Evolutionary conservation across 2,797 vertebrate genomes (phyloP), one percentile per base, ranked within the genome.

Genomic region (Liparis tanakae): DNA sequence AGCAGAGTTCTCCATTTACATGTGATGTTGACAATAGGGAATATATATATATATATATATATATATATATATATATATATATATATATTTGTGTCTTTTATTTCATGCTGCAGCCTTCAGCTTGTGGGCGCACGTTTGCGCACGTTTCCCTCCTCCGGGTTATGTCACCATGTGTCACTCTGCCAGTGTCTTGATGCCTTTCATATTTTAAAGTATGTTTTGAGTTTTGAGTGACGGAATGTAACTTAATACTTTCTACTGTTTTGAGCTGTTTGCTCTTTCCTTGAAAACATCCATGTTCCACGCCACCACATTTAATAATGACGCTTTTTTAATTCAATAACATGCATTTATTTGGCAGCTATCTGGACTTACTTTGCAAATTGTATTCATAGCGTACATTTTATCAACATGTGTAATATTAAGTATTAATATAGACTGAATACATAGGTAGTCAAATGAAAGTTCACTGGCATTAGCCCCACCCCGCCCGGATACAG

Each of bases 21-120:
- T 67, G 70, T 65, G 67, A 70, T 30, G 50, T 25, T 25, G 34
- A 43, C 67, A 68, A 25, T 41, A 43, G 30, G 58, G 67, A 69
- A 76, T 78, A 68, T 65, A 61, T 30, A 30, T 30, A 30, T 30
- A 30, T 30, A 30, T 30, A 30, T 2, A 30, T 30, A 30, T 2
- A 30, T 30, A 30, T 30, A 30, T 2, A 37, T 18, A 46, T 50
- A 10, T 48, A n/a, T n/a, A n/a, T 2, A 30, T 30, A 30, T 30
- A 30, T 2, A 37, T 18, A 46, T 50, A 10, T 48, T 7, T 9
- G 78, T 67, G 66, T 58, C 71, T 73, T 63, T 74, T 63, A 78
- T 75, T 76, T 56, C 55, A 51, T 66, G 74, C 20, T 73, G 55
- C 74, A 81, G 58, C 64, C 46, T 80, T 70, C 66, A 70, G 67